These are phyloP conservation scores for Molossus alvarezi DNA, from an alignment of 2,797 vertebrate genomes.

Conservation along the genomic window DNA sequence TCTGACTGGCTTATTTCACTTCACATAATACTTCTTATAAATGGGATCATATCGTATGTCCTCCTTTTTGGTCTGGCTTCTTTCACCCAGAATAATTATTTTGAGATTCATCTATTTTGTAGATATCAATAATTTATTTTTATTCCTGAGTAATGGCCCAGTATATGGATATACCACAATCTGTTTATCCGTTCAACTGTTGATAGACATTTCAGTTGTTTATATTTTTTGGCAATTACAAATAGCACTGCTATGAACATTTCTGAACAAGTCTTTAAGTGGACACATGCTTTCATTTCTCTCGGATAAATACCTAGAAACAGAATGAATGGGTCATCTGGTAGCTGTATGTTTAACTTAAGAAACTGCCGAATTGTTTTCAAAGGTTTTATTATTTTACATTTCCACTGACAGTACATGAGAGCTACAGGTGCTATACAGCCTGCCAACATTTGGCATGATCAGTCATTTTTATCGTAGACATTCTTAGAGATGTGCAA, in stretches of 20 bases:
- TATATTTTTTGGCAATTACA: slow-evolving; percentile 22
- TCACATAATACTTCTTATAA: neutral
- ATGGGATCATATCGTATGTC: slow-evolving; percentile 6
- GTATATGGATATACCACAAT: slow-evolving; percentile 38
- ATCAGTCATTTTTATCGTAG: slow-evolving; percentile 55
- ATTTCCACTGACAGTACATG: neutral
- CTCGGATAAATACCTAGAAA: neutral
- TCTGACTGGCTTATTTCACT: too few relatives aligned
- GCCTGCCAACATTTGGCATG: neutral
- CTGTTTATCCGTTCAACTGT: neutral
- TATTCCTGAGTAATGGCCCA: slow-evolving; percentile 20
- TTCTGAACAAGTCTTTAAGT: neutral
- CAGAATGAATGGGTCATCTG: slow-evolving; percentile 38
- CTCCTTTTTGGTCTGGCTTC: neutral
- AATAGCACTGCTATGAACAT: slow-evolving; percentile 41
- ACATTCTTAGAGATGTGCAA: neutral
- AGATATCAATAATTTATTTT: slow-evolving; percentile 21
- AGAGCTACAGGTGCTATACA: neutral
- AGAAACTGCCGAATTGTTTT: slow-evolving; percentile 39
- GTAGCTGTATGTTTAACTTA: slow-evolving; percentile 22
- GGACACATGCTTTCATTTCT: neutral
- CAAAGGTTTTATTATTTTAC: slow-evolving; percentile 30
- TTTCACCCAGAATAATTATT: slow-evolving; percentile 56
- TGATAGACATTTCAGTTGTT: neutral
- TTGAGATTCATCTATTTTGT: neutral